Evolutionary conservation across 2,113 vertebrate genomes (phyloP), one percentile per base, ranked within the genome.

Genomic region (Corapipo altera): DNA sequence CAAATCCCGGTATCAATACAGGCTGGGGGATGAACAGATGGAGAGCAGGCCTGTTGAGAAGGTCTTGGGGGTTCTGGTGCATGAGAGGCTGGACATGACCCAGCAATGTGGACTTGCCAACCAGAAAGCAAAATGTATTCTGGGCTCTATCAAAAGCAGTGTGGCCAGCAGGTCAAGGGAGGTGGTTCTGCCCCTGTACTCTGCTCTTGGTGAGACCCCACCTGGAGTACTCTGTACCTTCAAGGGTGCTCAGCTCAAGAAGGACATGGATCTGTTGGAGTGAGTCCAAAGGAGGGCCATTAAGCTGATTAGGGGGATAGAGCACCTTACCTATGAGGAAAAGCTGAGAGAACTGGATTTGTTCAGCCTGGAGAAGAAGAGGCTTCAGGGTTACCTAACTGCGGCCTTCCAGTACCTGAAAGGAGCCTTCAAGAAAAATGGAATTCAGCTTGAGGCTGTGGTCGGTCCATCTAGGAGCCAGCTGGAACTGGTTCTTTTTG

Each of bases 1-100:
- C 32, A 72, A 5, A 2, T 6, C 28, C 24, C 1, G 1, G 12
- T 15, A 19, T 1, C 37, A 23, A 0, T 15, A 8, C 27, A 33
- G 46, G 11, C 35, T 76, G 52, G 22, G 26, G 8, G 4, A 48
- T 23, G 22, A 1, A 15, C 37, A 69, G 54, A 33, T 69, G 20
- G 22, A 35, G 11, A 76, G 54, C 37, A 77, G 54, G 37, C 21
- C 32, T 44, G 72, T 44, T 1, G 0, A 52, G 37, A 32, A 67
- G 26, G 39, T 0, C 8, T 10, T 76, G 32, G 10, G 15, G 11
- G 2, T 59, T 44, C 26, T 59, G 72, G 12, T 12, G 35, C 16
- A 0, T 24, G 52, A 75, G 35, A 39, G 52, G 43, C 43, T 58
- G 32, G 21, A 59, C 44, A 15, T 32, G 72, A 12, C 32, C 57